Evolutionary conservation across 2,797 vertebrate genomes (phyloP).

Genomic region (Xenentodon cancila): DNA sequence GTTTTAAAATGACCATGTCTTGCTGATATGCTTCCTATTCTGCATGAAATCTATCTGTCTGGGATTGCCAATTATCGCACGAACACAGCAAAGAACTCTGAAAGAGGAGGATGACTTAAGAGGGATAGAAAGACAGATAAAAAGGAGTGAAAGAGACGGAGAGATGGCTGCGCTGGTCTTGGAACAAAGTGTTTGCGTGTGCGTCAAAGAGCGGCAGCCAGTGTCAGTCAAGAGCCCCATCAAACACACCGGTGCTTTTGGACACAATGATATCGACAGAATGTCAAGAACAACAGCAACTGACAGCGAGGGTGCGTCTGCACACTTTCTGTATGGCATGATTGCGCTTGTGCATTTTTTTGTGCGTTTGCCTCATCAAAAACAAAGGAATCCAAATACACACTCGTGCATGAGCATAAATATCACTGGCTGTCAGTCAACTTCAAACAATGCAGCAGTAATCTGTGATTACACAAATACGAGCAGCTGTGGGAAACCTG

Average conservation of each 20-base stretch:
- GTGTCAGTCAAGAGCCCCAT: constrained; percentile 62
- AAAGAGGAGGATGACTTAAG: constrained; percentile 33
- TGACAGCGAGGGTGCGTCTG: constrained; percentile 44
- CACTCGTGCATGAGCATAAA: constrained; percentile 60
- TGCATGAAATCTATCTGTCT: constrained; percentile 49
- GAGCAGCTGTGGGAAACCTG: constrained; percentile 54
- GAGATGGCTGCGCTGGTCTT: constrained; percentile 41
- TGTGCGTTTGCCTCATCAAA: constrained; percentile 44
- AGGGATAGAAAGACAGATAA: constrained; percentile 18
- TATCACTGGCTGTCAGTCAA: constrained; percentile 76
- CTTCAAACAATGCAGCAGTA: constrained; percentile 71
- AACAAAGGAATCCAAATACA: constrained; percentile 71
- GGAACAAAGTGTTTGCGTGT: constrained; percentile 65
- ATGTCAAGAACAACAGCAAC: constrained; percentile 78
- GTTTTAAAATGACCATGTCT: constrained; percentile 17
- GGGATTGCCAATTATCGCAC: constrained; percentile 64
- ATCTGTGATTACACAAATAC: constrained; percentile 68
- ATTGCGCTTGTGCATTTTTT: constrained; percentile 35
- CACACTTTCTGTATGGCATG: constrained; percentile 32
- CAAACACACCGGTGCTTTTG: constrained; percentile 70
- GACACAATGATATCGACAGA: constrained; percentile 79
- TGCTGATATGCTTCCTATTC: constrained; percentile 26
- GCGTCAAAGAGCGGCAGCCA: constrained; percentile 65
- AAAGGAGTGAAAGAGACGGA: constrained; percentile 13
- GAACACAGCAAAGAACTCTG: constrained; percentile 56